These are phyloP conservation scores for Pempheris klunzingeri DNA, from an alignment of 2,797 vertebrate species.

Conservation along the genomic window DNA sequence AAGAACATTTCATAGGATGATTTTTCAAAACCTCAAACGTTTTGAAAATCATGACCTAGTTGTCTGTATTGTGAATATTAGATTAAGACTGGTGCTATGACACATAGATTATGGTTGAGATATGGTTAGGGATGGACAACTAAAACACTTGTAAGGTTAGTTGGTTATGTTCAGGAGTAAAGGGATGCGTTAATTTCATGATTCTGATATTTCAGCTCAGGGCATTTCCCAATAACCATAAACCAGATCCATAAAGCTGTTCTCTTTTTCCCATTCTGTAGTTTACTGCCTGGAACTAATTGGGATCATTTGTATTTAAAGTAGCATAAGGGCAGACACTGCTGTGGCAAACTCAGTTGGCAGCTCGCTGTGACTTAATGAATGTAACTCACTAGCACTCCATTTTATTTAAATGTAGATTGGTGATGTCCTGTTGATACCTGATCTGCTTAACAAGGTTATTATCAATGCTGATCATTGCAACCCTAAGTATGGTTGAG, in stretches of 20 bases:
- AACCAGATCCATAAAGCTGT: too few relatives aligned
- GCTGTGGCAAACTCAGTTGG: background rate
- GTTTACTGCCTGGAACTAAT: too few relatives aligned
- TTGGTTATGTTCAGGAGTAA: background rate
- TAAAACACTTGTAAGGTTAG: background rate
- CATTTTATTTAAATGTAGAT: background rate
- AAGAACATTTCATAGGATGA: background rate
- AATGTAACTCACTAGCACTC: background rate
- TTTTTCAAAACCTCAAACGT: background rate
- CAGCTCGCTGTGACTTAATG: background rate
- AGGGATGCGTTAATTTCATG: background rate
- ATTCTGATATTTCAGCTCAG: background rate
- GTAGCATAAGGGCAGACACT: too few relatives aligned
- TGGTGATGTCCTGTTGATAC: background rate
- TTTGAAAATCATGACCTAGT: too few relatives aligned
- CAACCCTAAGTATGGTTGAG: background rate
- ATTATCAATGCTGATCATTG: background rate
- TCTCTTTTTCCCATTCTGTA: too few relatives aligned
- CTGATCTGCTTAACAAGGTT: background rate
- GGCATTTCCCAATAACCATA: background rate
- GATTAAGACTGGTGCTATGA: background rate
- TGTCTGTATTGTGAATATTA: too few relatives aligned
- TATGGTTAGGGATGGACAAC: background rate
- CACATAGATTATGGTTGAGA: background rate
- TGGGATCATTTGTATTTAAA: too few relatives aligned